phyloP scores from a whole-genome alignment of 2,797 vertebrate genomes.

The Chloroceryle amazona region DNA sequence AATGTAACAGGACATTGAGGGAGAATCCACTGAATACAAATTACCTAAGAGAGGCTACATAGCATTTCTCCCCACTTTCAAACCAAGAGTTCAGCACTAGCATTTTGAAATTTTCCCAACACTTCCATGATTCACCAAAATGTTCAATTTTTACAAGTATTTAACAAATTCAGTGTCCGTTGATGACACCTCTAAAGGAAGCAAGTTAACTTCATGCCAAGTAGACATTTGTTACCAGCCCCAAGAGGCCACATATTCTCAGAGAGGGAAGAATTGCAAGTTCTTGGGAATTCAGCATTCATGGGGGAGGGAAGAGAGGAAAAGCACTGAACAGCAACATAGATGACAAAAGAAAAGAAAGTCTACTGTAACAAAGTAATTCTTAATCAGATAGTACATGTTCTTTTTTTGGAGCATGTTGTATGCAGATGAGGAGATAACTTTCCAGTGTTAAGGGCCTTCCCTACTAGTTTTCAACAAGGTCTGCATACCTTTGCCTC shows the following conservation, averaged over 20 bases:
- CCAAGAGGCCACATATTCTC: neutral
- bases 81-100: neutral
- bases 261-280: neutral
- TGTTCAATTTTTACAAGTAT: neutral
- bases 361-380: neutral
- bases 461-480: neutral
- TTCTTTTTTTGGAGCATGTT: neutral
- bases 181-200: neutral
- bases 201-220: neutral
- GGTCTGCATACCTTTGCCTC: neutral
- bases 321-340: neutral
- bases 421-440: neutral
- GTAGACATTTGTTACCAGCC: neutral
- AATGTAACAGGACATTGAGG: constrained; percentile 37
- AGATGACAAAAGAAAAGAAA: neutral
- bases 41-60: neutral
- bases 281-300: neutral
- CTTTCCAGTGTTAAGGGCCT: neutral
- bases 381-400: neutral
- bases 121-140: neutral
- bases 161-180: neutral
- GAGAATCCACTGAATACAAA: constrained; percentile 46
- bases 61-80: neutral
- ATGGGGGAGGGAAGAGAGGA: too few relatives aligned
- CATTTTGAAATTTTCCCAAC: neutral